Conservation (phyloP, 2,797 vertebrate genomes). For the Chloroceryle inda region DNA sequence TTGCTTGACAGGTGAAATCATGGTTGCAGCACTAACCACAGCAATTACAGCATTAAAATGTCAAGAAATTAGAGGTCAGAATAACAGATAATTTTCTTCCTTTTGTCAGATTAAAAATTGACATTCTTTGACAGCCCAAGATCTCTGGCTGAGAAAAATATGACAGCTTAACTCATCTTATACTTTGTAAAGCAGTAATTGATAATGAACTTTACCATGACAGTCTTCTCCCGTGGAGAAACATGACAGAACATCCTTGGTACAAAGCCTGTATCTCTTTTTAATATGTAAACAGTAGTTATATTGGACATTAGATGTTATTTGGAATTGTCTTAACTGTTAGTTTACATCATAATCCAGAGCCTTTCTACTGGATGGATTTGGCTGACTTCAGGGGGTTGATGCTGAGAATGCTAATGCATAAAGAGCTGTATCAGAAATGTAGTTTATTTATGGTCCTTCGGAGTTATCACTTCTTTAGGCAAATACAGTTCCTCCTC, state of each 20-base stretch:
- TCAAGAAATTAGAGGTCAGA: slow-evolving; percentile 93
- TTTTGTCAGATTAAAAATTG: slow-evolving; percentile 89
- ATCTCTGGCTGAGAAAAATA: slow-evolving; percentile 85
- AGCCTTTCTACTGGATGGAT: slow-evolving; percentile 39
- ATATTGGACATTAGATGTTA: slow-evolving; percentile 87
- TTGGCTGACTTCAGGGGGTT: slow-evolving; percentile 31
- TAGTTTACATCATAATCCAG: slow-evolving; percentile 80
- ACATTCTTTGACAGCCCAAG: slow-evolving; percentile 86
- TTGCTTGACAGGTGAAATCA: slow-evolving; percentile 89
- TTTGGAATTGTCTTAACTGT: slow-evolving; percentile 80
- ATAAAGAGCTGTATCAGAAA: background rate
- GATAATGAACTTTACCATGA: slow-evolving; percentile 88
- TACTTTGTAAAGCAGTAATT: slow-evolving; percentile 89
- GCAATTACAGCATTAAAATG: slow-evolving; percentile 94
- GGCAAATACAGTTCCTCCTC: background rate
- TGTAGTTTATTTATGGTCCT: background rate
- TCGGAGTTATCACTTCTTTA: background rate
- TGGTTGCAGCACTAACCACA: slow-evolving; percentile 87
- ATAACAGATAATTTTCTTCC: slow-evolving; percentile 89
- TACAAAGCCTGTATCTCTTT: slow-evolving; percentile 87
- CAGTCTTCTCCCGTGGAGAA: slow-evolving; percentile 89
- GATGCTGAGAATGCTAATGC: slow-evolving; percentile 19
- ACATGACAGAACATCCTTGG: slow-evolving; percentile 90
- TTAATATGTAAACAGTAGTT: slow-evolving; percentile 89
- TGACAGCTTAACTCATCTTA: slow-evolving; percentile 91